Evolutionary conservation across 2,113 vertebrate genomes (phyloP).

Genomic region (Baryphthengus martii): DNA sequence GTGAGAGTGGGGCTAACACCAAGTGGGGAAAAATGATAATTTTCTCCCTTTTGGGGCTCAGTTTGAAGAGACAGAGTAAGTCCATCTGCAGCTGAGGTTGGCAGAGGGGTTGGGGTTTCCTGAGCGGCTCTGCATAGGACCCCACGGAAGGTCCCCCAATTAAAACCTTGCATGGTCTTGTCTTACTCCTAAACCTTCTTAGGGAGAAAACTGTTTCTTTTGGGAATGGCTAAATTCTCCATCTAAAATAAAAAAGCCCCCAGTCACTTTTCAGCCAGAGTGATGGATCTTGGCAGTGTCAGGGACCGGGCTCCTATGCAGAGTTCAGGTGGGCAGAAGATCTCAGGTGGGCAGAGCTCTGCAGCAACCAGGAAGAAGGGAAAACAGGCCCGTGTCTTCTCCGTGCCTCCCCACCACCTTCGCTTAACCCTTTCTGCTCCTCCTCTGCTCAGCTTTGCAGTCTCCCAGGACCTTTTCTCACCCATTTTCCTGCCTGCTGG

Average conservation of each 20-base stretch:
- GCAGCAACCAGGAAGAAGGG: background rate
- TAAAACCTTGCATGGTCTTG: background rate
- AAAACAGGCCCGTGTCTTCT: background rate
- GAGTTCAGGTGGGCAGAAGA: background rate
- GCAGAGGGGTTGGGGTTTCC: background rate
- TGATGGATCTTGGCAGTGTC: background rate
- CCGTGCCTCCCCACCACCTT: background rate
- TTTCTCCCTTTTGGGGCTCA: background rate
- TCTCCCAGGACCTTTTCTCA: slow-evolving; percentile 26
- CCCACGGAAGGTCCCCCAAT: background rate
- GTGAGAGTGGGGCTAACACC: background rate
- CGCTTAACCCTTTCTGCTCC: slow-evolving; percentile 18
- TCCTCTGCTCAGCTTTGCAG: slow-evolving; percentile 26
- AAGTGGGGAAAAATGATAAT: background rate
- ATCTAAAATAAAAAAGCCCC: background rate
- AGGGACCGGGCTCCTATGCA: background rate
- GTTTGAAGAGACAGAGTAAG: background rate
- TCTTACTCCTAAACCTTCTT: background rate
- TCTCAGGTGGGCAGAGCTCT: background rate
- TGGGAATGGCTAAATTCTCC: background rate
- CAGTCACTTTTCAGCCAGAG: background rate
- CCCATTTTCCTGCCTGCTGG: slow-evolving; percentile 14
- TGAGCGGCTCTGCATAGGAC: background rate
- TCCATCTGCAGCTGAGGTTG: background rate
- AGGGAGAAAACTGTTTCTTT: background rate